These are phyloP conservation scores for Octopus sinensis DNA, from an alignment of 1,140 invertebrate genomes.

Conservation along the genomic window DNA sequence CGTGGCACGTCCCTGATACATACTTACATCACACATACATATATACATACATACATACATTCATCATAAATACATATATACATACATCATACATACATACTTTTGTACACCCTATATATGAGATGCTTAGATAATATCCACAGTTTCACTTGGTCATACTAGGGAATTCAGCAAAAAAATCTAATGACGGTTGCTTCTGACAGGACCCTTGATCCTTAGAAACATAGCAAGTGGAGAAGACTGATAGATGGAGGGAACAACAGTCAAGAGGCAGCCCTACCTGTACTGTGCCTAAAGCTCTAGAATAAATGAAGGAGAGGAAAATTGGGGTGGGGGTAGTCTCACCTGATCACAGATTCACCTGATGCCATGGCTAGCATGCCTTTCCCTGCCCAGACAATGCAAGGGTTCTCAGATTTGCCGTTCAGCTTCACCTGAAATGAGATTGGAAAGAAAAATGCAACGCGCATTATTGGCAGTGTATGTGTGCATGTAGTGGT, in stretches of 20 bases:
- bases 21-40: too few species aligned
- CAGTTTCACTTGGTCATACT: too few species aligned
- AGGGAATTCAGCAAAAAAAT: too few species aligned
- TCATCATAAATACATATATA: too few species aligned
- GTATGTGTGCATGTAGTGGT: too few species aligned
- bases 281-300: not conserved
- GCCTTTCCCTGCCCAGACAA: constrained; percentile 72
- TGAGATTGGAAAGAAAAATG: not conserved
- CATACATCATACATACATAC: too few species aligned
- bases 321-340: not conserved
- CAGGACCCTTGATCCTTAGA: not conserved
- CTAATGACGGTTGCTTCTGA: too few species aligned
- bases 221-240: not conserved
- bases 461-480: too few species aligned
- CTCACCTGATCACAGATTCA: constrained; percentile 56
- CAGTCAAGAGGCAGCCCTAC: not conserved
- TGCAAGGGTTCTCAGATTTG: constrained; percentile 63
- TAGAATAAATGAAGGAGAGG: not conserved
- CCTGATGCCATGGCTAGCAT: constrained; percentile 70
- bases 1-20: too few species aligned
- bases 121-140: too few species aligned
- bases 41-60: too few species aligned
- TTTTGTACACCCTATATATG: too few species aligned
- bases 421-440: constrained; percentile 75
- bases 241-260: not conserved